Percentiles rank a stretch among this genome's conserved stretches.
phyloP scores from a whole-genome alignment of 2,113 vertebrate genomes.

The Chamaetylas fuelleborni region DNA sequence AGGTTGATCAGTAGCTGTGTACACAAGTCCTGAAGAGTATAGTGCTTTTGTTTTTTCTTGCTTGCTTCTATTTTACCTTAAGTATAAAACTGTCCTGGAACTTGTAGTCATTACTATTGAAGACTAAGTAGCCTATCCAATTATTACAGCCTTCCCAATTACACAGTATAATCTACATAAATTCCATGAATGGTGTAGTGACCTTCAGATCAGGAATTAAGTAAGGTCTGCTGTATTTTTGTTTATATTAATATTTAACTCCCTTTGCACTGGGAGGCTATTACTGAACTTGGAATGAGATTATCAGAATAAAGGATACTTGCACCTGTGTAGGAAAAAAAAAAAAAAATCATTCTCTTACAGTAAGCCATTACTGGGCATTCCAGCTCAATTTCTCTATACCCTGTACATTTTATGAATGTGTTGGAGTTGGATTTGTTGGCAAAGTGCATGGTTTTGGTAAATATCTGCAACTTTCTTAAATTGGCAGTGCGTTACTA shows the following conservation, averaged over 20 bases:
- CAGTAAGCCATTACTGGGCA: constrained; percentile 49
- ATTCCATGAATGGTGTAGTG: not conserved
- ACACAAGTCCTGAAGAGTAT: not conserved
- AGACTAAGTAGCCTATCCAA: not conserved
- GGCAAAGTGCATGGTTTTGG: not conserved
- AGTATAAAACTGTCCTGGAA: not conserved
- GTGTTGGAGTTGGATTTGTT: not conserved
- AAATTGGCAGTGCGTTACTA: not conserved
- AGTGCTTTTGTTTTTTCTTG: not conserved
- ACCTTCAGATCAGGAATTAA: not conserved
- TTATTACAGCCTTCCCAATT: not conserved
- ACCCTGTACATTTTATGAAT: not conserved
- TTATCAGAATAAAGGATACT: not conserved
- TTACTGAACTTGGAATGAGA: not conserved
- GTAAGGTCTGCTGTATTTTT: not conserved
- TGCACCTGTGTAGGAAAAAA: not conserved
- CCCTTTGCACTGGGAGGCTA: not conserved
- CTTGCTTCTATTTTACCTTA: not conserved
- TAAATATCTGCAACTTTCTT: not conserved
- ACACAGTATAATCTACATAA: not conserved
- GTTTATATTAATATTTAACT: not conserved
- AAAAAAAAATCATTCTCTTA: not conserved
- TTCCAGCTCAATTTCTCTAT: constrained; percentile 16
- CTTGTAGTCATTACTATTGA: not conserved
- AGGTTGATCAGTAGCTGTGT: not conserved